Conservation (phyloP, 2,888 invertebrate species). For the Lathronympha strigana region DNA sequence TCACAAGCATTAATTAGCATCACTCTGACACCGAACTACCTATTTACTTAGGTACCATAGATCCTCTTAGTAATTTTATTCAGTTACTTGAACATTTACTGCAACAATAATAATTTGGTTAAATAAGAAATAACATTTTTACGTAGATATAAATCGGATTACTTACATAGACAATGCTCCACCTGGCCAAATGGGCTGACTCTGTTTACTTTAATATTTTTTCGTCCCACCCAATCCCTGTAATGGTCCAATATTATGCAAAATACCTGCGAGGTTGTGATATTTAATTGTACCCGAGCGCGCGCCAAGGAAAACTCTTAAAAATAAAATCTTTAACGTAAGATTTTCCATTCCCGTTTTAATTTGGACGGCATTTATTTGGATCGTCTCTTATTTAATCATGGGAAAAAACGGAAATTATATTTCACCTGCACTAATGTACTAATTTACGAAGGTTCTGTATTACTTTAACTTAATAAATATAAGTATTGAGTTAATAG, state of each 20-base stretch:
- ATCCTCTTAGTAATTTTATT: too few relatives aligned
- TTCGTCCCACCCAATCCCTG: slow-evolving; percentile 54
- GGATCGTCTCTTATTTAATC: slow-evolving; percentile 35
- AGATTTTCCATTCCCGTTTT: slow-evolving; percentile 52
- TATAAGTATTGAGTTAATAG: background rate
- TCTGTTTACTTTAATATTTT: slow-evolving; percentile 55
- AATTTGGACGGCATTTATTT: slow-evolving; percentile 40
- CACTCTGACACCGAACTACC: too few relatives aligned
- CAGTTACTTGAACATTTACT: too few relatives aligned
- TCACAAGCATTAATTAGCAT: too few relatives aligned
- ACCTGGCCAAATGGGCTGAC: slow-evolving; percentile 50
- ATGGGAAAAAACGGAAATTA: slow-evolving; percentile 26
- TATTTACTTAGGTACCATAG: too few relatives aligned
- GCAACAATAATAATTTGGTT: background rate
- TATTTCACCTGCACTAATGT: slow-evolving; percentile 2
- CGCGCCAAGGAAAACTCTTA: slow-evolving; percentile 46
- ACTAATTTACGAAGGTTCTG: background rate
- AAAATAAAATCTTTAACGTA: slow-evolving; percentile 58
- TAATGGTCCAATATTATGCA: slow-evolving; percentile 66
- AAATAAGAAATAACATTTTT: background rate
- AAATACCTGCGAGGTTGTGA: slow-evolving; percentile 63
- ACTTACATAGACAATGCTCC: slow-evolving; percentile 45
- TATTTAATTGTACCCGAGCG: slow-evolving; percentile 65
- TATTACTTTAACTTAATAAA: background rate
- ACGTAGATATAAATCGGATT: slow-evolving; percentile 18